Conservation (phyloP, 2,797 vertebrate species). For the Pogoniulus pusillus region DNA sequence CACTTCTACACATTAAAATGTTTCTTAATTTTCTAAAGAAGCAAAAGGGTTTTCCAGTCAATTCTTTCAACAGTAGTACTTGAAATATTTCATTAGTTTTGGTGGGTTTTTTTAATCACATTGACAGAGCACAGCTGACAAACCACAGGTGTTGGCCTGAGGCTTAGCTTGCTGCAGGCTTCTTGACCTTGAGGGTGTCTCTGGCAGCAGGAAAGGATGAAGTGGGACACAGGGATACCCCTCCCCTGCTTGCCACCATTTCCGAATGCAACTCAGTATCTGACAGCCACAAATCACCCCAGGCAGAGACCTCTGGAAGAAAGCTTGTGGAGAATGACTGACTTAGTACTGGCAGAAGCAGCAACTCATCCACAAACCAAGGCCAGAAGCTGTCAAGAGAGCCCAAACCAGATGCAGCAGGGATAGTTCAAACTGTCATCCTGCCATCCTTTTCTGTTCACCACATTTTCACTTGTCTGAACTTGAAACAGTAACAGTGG, state of each 20-base stretch:
- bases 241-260: neutral
- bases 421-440: neutral
- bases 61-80: neutral
- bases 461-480: neutral
- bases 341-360: neutral
- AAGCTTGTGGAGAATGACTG: neutral
- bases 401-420: neutral
- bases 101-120: neutral
- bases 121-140: neutral
- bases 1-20: neutral
- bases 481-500: neutral
- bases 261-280: neutral
- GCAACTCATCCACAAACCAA: neutral
- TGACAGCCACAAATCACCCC: neutral
- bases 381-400: neutral
- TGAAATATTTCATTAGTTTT: neutral
- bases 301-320: neutral
- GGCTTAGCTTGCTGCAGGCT: neutral
- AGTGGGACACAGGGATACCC: neutral
- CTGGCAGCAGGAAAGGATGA: neutral
- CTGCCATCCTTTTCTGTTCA: neutral
- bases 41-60: neutral
- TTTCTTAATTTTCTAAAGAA: neutral
- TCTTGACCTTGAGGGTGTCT: neutral
- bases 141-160: neutral